Percentiles rank a stretch among this genome's conserved stretches.
Conservation (phyloP, 2,888 invertebrate genomes). For the Pollenia amentaria region DNA sequence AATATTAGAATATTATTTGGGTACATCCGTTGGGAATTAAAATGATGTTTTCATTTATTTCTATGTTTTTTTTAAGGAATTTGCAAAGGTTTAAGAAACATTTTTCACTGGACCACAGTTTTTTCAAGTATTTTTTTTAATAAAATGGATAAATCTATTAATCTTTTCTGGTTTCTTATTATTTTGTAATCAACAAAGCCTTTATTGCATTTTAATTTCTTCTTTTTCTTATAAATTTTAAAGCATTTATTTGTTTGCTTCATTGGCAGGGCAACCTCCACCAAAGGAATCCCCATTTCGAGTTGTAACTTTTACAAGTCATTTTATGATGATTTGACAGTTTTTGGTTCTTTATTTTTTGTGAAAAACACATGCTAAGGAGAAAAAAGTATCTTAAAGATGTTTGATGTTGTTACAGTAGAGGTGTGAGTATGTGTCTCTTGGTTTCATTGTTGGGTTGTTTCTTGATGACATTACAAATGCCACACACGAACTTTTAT, state of each 20-base stretch:
- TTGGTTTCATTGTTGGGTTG: constrained; percentile 51
- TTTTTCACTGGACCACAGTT: constrained; percentile 12
- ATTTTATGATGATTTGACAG: constrained; percentile 79
- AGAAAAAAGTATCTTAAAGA: constrained; percentile 31
- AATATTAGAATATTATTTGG: constrained; percentile 63
- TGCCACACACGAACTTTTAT: constrained; percentile 81
- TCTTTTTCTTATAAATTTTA: constrained; percentile 10
- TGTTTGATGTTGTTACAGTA: constrained; percentile 23
- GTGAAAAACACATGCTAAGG: background rate
- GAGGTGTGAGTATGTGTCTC: constrained; percentile 53
- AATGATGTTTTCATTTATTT: constrained; percentile 54
- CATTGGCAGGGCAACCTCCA: background rate
- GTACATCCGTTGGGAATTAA: constrained; percentile 60
- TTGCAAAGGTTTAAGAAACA: constrained; percentile 47
- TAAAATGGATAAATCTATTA: constrained; percentile 22
- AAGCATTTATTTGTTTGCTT: background rate
- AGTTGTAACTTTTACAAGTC: constrained; percentile 63
- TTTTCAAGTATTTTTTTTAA: constrained; percentile 16
- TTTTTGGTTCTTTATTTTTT: constrained; percentile 65
- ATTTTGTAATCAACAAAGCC: constrained; percentile 58
- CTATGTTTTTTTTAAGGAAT: constrained; percentile 19
- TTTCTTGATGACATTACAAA: constrained; percentile 79
- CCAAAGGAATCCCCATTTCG: constrained; percentile 38
- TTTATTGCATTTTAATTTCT: constrained; percentile 62
- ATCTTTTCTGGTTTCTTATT: constrained; percentile 43